Percentiles rank a stretch among this genome's conserved stretches.
Evolutionary conservation across 64 coral and sea anemone species (phyloP).

Genomic region (Hydrozoanthus tunicans): DNA sequence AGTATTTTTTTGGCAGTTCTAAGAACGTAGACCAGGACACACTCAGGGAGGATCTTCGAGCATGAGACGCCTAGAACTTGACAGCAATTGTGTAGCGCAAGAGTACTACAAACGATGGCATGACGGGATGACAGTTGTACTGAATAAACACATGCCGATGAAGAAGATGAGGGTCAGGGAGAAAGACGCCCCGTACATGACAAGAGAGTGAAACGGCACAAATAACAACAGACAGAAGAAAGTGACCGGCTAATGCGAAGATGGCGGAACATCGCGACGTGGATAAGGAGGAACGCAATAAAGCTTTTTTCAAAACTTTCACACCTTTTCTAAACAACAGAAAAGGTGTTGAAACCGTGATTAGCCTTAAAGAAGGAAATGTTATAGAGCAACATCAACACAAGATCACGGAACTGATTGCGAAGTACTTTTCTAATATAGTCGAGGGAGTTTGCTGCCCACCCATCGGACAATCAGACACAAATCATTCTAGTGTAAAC

Average conservation of each 20-base stretch:
- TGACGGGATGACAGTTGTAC: neutral
- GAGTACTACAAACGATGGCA: neutral
- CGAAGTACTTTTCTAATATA: constrained; percentile 28
- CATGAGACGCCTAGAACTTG: no score
- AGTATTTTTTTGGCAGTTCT: neutral
- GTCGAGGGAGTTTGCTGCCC: neutral
- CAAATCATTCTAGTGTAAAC: neutral
- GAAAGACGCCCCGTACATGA: no score
- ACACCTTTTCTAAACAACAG: constrained; percentile 45
- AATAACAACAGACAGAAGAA: neutral
- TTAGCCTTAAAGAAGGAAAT: neutral
- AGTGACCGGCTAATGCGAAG: neutral
- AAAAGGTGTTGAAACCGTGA: neutral
- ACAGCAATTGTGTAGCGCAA: no score
- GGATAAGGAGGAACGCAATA: constrained; percentile 31
- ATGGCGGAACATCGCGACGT: constrained; percentile 21
- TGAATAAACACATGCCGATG: neutral
- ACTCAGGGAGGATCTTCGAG: neutral
- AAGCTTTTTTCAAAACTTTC: constrained; percentile 60
- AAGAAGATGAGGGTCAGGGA: neutral
- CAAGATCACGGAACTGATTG: neutral
- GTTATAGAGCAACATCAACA: neutral
- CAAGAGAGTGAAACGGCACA: neutral
- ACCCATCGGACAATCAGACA: neutral
- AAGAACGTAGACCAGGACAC: neutral